These are phyloP conservation scores for Leucania comma DNA, from an alignment of 2,888 invertebrate species.

Conservation along the genomic window DNA sequence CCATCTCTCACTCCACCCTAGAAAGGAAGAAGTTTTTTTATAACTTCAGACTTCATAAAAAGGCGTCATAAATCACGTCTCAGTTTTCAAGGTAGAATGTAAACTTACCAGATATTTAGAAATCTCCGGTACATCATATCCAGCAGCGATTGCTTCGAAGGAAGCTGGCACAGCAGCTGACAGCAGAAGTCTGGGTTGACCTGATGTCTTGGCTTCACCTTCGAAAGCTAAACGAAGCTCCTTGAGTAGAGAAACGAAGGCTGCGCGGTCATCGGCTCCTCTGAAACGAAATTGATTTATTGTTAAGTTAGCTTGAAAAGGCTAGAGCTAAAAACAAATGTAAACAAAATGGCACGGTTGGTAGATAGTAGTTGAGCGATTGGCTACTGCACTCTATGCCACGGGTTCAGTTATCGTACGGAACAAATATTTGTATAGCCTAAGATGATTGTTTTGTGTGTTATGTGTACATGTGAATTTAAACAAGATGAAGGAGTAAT, in stretches of 20 bases:
- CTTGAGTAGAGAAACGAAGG: slow-evolving; percentile 95
- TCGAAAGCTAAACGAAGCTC: slow-evolving; percentile 98
- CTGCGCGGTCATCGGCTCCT: slow-evolving; percentile 96
- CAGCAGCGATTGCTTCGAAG: slow-evolving; percentile 98
- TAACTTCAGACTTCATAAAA: too few species aligned
- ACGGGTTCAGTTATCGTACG: too few species aligned
- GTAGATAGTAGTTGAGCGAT: too few species aligned
- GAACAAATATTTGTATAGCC: too few species aligned
- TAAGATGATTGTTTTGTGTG: too few species aligned
- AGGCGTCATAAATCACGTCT: not conserved
- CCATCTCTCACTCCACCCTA: too few species aligned
- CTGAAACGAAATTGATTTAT: slow-evolving; percentile 78
- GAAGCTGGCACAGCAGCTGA: slow-evolving; percentile 98
- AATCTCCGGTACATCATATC: slow-evolving; percentile 98
- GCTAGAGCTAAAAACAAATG: not conserved
- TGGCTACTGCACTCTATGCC: too few species aligned
- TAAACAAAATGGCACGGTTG: too few species aligned
- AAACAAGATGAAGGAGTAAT: too few species aligned
- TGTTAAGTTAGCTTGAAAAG: not conserved
- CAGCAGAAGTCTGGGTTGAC: slow-evolving; percentile 94
- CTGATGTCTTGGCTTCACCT: slow-evolving; percentile 97
- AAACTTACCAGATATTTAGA: slow-evolving; percentile 94
- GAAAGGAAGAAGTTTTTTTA: too few species aligned
- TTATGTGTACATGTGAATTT: too few species aligned
- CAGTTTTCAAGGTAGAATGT: too few species aligned